Evolutionary conservation across 2,797 vertebrate genomes (phyloP), one percentile per base, ranked within the genome.

Genomic region (Mus minutoides): DNA sequence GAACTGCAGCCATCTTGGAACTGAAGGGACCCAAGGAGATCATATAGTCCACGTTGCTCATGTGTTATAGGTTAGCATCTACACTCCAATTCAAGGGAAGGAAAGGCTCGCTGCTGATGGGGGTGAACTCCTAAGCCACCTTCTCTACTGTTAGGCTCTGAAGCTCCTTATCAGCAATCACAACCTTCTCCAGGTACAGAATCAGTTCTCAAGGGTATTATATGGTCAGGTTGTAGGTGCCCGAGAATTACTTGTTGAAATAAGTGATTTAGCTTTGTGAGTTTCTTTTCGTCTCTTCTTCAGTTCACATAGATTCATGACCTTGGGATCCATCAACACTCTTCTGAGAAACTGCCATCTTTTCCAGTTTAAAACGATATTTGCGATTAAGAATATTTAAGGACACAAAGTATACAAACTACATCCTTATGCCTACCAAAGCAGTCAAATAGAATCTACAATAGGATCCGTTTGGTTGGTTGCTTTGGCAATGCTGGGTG

Each of bases 321-420:
- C 71, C n/a, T 62, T 79, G 22, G 34, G 69, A 86, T 88, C 90
- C 64, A 88, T 92, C 29, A 21, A n/a, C 16, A 43, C 22, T 86
- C 86, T 90, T 73, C 77, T 19, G 24, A 95, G 73, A 92, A 79
- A 56, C 22, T 79, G 6, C 31, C 54, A 4, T 43, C 34, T 88
- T 91, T 84, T 86, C 85, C 46, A 56, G 31, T 75, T 84, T 86
- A 80, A 94, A 91, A 75, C 34, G 79, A 12, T 64, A 87, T 86
- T 84, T 91, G n/a, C 62, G 37, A 29, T 85, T 34, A 77, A 88
- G 24, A 92, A 29, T 91, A 94, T 78, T 82, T 94, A 94, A n/a
- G 14, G 49, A 78, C 85, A 90, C 75, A 26, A 91, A 76, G 80
- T 89, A 92, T 14, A 73, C 31, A 46, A 88, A 78, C 71, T 40